These are phyloP conservation scores for Sus scrofa DNA, from an alignment of 2,113 vertebrate species.

Conservation along the genomic window DNA sequence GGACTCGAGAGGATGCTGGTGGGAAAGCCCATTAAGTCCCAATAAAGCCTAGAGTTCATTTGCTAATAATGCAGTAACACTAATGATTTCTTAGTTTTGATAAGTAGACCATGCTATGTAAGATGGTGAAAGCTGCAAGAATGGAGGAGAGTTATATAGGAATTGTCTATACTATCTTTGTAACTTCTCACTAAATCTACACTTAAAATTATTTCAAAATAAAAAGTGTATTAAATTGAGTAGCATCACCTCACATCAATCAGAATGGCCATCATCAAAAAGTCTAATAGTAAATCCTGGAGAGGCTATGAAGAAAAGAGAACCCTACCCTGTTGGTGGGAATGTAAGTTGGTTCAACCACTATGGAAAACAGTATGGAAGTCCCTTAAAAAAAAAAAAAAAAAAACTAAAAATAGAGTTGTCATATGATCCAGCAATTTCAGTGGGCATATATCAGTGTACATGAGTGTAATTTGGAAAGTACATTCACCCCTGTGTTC, in stretches of 20 bases:
- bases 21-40: background rate
- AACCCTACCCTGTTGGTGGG: background rate
- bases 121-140: background rate
- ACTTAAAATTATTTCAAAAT: conserved; percentile 23
- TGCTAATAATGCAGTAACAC: background rate
- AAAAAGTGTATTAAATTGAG: background rate
- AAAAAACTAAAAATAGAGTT: background rate
- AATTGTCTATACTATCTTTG: background rate
- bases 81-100: background rate
- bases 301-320: background rate
- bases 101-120: background rate
- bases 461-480: background rate
- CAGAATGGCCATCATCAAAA: background rate
- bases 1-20: background rate
- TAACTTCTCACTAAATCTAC: background rate
- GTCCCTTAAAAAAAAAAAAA: background rate
- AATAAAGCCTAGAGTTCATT: background rate
- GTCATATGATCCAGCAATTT: background rate
- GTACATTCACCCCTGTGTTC: background rate
- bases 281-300: background rate
- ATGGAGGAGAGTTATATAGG: background rate
- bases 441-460: background rate
- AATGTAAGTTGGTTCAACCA: background rate
- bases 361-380: background rate
- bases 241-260: too few relatives aligned